A percentile compares a stretch with the other conserved stretches of the same genome.
phyloP scores from a whole-genome alignment of 2,797 vertebrate species.

The Lepidocolaptes lacrymiger region DNA sequence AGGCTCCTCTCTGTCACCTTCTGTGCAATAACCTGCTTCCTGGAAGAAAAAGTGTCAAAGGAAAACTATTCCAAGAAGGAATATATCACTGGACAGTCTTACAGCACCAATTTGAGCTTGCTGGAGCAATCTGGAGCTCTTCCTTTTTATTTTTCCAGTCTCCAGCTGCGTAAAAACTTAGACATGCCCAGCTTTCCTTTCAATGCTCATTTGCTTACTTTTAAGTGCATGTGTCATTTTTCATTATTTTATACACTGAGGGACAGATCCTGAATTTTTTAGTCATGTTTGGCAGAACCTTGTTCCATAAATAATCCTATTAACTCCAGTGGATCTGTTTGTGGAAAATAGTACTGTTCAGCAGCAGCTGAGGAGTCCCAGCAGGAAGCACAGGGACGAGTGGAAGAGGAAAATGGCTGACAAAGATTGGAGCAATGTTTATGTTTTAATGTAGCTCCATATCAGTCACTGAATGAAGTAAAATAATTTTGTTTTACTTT shows the following conservation, averaged over 20 bases:
- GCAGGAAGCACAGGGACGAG: background rate
- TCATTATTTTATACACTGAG: background rate
- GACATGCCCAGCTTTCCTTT: background rate
- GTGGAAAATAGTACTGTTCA: background rate
- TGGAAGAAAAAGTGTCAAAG: background rate
- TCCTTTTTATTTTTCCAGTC: background rate
- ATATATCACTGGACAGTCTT: background rate
- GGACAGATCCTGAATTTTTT: background rate
- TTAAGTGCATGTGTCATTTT: constrained; percentile 1
- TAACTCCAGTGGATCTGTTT: background rate
- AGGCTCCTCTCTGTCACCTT: background rate
- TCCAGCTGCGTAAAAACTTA: background rate
- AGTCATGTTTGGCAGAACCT: constrained; percentile 5
- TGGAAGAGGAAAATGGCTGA: background rate
- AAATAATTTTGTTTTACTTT: background rate
- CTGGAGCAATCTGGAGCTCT: background rate
- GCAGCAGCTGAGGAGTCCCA: background rate
- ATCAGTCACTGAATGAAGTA: background rate
- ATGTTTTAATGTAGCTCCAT: background rate
- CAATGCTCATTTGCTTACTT: background rate
- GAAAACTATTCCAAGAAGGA: background rate
- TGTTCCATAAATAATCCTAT: constrained; percentile 10
- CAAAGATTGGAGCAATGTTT: background rate
- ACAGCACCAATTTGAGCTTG: background rate
- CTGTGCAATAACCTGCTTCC: background rate